Evolutionary conservation across 2,888 invertebrate species (phyloP).

Genomic region (Sepiola atlantica): DNA sequence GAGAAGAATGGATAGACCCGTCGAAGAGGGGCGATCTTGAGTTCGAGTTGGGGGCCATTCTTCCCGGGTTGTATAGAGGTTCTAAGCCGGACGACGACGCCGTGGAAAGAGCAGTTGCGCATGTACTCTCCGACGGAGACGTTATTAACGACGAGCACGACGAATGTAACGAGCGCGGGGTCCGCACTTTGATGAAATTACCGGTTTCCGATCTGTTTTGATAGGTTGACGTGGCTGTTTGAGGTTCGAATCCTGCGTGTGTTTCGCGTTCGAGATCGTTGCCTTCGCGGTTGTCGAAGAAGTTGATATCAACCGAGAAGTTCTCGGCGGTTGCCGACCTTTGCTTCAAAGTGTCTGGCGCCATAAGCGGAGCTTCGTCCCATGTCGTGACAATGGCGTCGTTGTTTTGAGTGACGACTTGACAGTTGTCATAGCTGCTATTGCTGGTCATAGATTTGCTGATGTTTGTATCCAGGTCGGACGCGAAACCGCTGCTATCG

Average conservation of each 20-base stretch:
- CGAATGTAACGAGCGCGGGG: neutral
- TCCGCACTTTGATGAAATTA: neutral
- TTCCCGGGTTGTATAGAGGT: neutral
- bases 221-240: neutral
- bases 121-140: neutral
- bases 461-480: neutral
- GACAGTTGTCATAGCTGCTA: neutral
- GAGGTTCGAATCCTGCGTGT: neutral
- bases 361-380: neutral
- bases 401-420: neutral
- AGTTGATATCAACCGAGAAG: neutral
- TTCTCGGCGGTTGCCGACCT: neutral
- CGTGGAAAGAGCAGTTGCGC: neutral
- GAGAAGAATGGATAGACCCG: neutral
- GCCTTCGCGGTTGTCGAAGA: neutral
- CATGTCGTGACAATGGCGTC: neutral
- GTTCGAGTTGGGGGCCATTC: neutral
- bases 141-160: neutral
- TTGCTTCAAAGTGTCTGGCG: neutral
- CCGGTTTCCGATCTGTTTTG: neutral
- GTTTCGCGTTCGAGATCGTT: neutral
- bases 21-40: neutral
- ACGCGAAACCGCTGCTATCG: neutral
- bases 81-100: neutral
- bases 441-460: neutral